Evolutionary conservation across 2,797 vertebrate species (phyloP), one percentile per base, ranked within the genome.

Genomic region (Gymnopithys bicolor): DNA sequence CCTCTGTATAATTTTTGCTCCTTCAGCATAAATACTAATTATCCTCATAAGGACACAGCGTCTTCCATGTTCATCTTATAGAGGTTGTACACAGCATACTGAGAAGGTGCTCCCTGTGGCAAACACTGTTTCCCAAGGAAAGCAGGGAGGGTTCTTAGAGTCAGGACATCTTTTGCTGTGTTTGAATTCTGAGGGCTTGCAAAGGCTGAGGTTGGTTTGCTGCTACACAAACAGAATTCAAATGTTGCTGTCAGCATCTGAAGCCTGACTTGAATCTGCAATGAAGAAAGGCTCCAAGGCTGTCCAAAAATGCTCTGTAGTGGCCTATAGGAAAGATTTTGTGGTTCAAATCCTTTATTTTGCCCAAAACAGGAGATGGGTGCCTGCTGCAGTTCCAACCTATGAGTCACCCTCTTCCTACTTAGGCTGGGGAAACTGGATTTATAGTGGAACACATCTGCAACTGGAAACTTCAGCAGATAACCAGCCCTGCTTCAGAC

Each of bases 251-350:
- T 51, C 62, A 30, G 90, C 71, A 35, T 30, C n/a, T 17, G 71
- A 49, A 75, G n/a, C 64, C 64, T 94, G 75, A 59, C 55, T 69
- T 66, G 95, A 94, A 93, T 94, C 62, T 46, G n/a, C 55, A 85
- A 53, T 39, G 77, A 71, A 33, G 70, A 48, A 68, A 77, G 19
- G 23, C 77, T 80, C 33, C 16, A 5, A 41, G 68, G 28, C 49
- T 76, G 37, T 21, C 49, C 60, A 49, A 68, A n/a, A 59, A 46
- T 21, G 35, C 19, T n/a, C 60, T 70, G 45, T 48, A 55, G 51
- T 4, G 32, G 14, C 28, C 28, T 35, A 14, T 17, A n/a, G 19
- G 56, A 60, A 48, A 58, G 35, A 13, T 5, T 59, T 41, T 21
- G 19, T 21, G 17, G 24, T 70, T 84, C 48, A 62, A 43, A 76